A percentile compares a stretch with the other conserved stretches of the same genome.
These are phyloP conservation scores for Lithophane leautieri DNA, from an alignment of 2,888 invertebrate genomes.

Conservation along the genomic window DNA sequence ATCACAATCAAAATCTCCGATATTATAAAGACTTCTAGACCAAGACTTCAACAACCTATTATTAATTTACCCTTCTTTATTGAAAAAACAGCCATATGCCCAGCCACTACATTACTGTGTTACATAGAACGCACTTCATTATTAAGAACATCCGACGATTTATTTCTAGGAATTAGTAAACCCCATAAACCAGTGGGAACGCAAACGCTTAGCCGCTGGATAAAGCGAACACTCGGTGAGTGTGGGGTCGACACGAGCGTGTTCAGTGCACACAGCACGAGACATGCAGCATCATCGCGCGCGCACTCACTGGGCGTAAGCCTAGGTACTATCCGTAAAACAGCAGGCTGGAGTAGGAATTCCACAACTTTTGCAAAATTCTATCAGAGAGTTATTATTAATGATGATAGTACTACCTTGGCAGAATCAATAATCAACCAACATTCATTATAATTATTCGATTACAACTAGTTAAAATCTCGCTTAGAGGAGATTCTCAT, in stretches of 20 bases:
- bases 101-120: background rate
- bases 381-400: too few species aligned
- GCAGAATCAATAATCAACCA: too few species aligned
- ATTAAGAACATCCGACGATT: background rate
- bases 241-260: background rate
- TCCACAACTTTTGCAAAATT: too few species aligned
- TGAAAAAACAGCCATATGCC: background rate
- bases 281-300: too few species aligned
- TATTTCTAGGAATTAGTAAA: slow-evolving; percentile 2
- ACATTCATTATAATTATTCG: too few species aligned
- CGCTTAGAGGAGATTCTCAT: too few species aligned
- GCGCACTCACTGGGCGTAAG: too few species aligned
- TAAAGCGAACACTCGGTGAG: background rate
- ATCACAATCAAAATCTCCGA: background rate
- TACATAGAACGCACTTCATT: background rate
- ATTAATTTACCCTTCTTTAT: background rate
- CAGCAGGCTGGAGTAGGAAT: too few species aligned
- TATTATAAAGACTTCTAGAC: background rate
- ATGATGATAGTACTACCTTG: too few species aligned
- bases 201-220: background rate
- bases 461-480: too few species aligned
- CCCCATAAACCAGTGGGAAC: background rate
- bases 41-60: slow-evolving; percentile 1
- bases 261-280: background rate
- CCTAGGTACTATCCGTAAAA: too few species aligned